phyloP scores from a whole-genome alignment of 2,113 vertebrate genomes.

The Cryptomyrus ogoouensis region DNA sequence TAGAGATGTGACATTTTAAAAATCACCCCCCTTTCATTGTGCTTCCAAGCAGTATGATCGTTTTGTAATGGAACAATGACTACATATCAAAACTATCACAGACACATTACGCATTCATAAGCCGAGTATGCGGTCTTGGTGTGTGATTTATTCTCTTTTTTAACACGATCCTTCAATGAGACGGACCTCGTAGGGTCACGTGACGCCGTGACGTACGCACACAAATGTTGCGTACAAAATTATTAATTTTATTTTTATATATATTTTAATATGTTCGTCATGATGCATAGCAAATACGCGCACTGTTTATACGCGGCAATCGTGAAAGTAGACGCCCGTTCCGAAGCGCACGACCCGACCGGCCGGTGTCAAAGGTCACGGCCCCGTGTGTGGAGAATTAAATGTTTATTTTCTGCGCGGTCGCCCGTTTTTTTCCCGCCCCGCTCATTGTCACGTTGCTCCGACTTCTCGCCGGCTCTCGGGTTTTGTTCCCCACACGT shows the following conservation, averaged over 20 bases:
- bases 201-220: not conserved
- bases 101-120: not conserved
- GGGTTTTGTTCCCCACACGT: too few species aligned
- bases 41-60: not conserved
- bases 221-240: not conserved
- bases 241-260: not conserved
- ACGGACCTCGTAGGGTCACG: not conserved
- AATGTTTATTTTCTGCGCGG: not conserved
- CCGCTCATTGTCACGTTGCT: not conserved
- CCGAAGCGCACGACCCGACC: not conserved
- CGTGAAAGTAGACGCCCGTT: not conserved
- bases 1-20: not conserved
- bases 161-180: not conserved
- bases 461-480: too few species aligned
- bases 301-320: not conserved
- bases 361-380: slow-evolving; percentile 20
- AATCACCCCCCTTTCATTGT: not conserved
- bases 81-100: not conserved
- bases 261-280: not conserved
- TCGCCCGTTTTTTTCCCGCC: not conserved
- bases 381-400: not conserved
- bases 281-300: not conserved
- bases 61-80: not conserved
- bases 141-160: not conserved
- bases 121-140: not conserved